Evolutionary conservation across 2,797 vertebrate genomes (phyloP), one percentile per base, ranked within the genome.

Genomic region (Chaunax sp.): DNA sequence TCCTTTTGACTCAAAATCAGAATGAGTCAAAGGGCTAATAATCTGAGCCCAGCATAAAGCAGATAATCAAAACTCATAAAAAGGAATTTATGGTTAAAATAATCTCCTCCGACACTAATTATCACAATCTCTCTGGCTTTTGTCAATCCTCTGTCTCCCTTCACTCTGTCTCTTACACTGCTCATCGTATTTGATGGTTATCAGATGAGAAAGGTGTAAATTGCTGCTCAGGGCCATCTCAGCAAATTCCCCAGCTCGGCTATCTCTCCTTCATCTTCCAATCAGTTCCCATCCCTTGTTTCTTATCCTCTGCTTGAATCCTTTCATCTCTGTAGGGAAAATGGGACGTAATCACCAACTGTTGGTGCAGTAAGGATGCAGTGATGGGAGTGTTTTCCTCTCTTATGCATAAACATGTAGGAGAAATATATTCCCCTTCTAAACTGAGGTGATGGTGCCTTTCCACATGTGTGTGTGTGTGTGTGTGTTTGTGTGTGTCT

Each of bases 121-220:
- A 89, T 56, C 74, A 26, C 52, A 26, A 25, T 40, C 38, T 75
- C 69, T 63, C 41, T 64, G 68, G 67, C 55, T 71, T 79, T 83
- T 76, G 70, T 80, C 73, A 66, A 23, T 82, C 68, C 35, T 66
- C 60, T 54, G 69, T 77, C 67, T 67, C 56, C 72, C 41, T 51
- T 73, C 72, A 28, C 58, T 54, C 56, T 19, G 51, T 47, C 62
- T 75, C 49, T 45, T 79, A 49, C 60, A 19, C 65, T 26, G 54
- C 73, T 87, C 79, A 43, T 87, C 77, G 43, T 28, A 52, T 77
- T 72, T 87, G 83, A 89, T 66, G 84, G 64, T 88, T 85, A 90
- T 90, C 82, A 69, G 66, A 90, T 68, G 63, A 79, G 85, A 85
- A 83, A 86, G 80, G 88, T 90, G 88, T 87, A 84, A 91, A 90